These are phyloP conservation scores for Himalopsyche kuldschensis DNA, from an alignment of 2,888 invertebrate species.

Conservation along the genomic window DNA sequence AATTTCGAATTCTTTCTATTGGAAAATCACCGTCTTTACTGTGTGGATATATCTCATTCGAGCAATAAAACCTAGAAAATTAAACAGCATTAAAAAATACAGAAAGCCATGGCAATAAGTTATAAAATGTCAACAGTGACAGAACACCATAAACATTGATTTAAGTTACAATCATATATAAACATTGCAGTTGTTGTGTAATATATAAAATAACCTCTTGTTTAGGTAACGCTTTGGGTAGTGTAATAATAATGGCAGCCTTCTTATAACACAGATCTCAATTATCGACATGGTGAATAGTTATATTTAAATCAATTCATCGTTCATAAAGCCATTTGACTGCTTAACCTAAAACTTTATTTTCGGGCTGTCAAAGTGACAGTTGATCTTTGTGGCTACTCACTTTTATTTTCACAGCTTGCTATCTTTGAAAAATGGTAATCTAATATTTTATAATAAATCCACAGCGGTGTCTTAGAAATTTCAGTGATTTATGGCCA, in stretches of 20 bases:
- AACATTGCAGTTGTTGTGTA: not conserved
- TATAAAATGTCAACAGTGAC: not conserved
- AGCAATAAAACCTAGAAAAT: conserved; percentile 3
- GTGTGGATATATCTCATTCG: not conserved
- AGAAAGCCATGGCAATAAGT: too few species aligned
- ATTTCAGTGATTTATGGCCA: too few species aligned
- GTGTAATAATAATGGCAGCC: not conserved
- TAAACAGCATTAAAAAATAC: not conserved
- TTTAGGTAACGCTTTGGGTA: not conserved
- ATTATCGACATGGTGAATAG: conserved; percentile 1
- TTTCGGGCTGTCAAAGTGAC: conserved; percentile 5
- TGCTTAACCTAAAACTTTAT: not conserved
- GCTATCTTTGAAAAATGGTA: too few species aligned
- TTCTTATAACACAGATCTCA: not conserved
- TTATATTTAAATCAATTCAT: not conserved
- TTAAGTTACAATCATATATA: not conserved
- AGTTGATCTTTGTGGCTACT: not conserved
- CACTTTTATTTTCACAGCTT: not conserved
- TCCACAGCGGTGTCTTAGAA: too few species aligned
- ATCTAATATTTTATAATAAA: too few species aligned
- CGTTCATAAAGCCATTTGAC: not conserved
- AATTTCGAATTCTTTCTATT: conserved; percentile 75
- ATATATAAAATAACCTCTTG: conserved; percentile 5
- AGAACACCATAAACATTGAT: not conserved
- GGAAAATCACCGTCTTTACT: conserved; percentile 45